Evolutionary conservation across 2,888 invertebrate genomes (phyloP).

Genomic region (Bembecia ichneumoniformis): DNA sequence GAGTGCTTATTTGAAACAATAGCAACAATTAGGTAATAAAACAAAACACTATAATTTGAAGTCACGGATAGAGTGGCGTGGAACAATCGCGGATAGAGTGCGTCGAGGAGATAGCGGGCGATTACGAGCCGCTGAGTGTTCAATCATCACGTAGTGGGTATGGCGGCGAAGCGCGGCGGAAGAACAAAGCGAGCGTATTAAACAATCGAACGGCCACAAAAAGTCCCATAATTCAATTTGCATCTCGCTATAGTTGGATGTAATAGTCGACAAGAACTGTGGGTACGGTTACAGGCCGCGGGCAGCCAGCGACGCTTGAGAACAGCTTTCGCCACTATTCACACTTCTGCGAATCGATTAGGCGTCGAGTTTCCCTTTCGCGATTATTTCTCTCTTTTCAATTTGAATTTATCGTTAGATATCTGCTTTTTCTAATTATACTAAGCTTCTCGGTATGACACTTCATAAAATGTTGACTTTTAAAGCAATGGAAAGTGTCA

Average conservation of each 20-base stretch:
- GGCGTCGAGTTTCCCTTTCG: conserved; percentile 38
- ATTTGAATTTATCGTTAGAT: too few relatives aligned
- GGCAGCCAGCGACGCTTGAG: conserved; percentile 41
- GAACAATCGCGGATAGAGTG: conserved; percentile 37
- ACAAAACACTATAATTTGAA: conserved; percentile 63
- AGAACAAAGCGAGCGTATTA: conserved; percentile 60
- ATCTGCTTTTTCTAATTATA: too few relatives aligned
- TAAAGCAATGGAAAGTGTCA: too few relatives aligned
- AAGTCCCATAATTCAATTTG: conserved; percentile 72
- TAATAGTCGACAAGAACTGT: conserved; percentile 48
- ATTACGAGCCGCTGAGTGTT: conserved; percentile 59
- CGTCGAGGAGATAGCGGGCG: conserved; percentile 36
- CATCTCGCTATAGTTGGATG: conserved; percentile 63
- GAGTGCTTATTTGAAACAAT: conserved; percentile 40
- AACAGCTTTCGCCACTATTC: conserved; percentile 67
- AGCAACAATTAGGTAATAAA: conserved; percentile 66
- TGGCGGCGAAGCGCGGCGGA: conserved; percentile 27
- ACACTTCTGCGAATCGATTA: conserved; percentile 69
- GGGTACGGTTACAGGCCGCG: conserved; percentile 51
- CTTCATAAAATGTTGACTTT: too few relatives aligned
- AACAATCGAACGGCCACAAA: conserved; percentile 65
- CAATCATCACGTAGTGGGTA: conserved; percentile 58
- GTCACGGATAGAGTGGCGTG: conserved; percentile 51
- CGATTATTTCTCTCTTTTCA: conserved; percentile 28
- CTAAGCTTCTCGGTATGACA: too few relatives aligned